These are phyloP conservation scores for Caenorhabditis remanei DNA, from an alignment of 1,140 invertebrate genomes.

Conservation along the genomic window DNA sequence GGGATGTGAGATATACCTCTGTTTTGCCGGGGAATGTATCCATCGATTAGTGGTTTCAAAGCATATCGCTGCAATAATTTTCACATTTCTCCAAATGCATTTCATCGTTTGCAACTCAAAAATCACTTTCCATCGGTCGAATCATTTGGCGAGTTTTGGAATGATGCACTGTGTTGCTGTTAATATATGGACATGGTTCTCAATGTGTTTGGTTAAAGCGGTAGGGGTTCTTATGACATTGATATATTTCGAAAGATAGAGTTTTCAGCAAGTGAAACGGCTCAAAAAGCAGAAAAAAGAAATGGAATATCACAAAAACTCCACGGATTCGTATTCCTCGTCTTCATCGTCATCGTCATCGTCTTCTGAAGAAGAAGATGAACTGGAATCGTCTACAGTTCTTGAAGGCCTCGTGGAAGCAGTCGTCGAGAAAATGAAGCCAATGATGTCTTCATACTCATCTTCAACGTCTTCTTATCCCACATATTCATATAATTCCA, in stretches of 20 bases:
- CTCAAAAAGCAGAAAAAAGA: constrained; percentile 15
- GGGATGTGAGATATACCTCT: constrained; percentile 76
- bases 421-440: constrained; percentile 6
- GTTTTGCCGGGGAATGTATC: constrained; percentile 66
- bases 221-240: neutral
- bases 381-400: neutral
- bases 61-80: constrained; percentile 69
- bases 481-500: neutral
- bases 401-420: neutral
- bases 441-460: neutral
- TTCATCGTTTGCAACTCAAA: constrained; percentile 78
- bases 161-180: constrained; percentile 77
- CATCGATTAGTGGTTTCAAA: constrained; percentile 65
- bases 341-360: neutral
- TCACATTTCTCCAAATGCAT: constrained; percentile 78
- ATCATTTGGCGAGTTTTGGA: constrained; percentile 75
- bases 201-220: constrained; percentile 20
- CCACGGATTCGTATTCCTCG: neutral
- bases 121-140: constrained; percentile 49
- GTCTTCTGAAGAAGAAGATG: neutral
- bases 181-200: constrained; percentile 77
- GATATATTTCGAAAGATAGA: too few species aligned
- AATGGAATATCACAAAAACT: neutral
- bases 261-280: neutral
- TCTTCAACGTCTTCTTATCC: neutral